These are phyloP conservation scores for Thalpophila matura DNA, from an alignment of 2,888 invertebrate genomes.

Conservation along the genomic window DNA sequence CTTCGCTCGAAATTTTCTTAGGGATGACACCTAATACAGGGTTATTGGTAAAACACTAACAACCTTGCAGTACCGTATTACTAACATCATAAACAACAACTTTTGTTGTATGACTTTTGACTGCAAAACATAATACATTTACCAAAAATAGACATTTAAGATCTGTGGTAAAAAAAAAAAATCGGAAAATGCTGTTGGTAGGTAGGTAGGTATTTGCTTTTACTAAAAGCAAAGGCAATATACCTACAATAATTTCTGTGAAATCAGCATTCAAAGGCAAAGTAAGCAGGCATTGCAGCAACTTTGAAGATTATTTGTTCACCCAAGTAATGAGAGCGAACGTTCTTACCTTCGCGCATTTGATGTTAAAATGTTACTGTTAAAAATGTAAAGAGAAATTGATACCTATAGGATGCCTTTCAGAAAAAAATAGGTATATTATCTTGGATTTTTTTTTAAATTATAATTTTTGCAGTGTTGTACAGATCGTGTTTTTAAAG, in stretches of 20 bases:
- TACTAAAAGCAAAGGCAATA: background rate
- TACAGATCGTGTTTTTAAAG: background rate
- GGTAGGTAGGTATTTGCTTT: background rate
- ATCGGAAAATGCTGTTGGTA: constrained; percentile 8
- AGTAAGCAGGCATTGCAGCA: constrained; percentile 27
- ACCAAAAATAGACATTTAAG: too few species aligned
- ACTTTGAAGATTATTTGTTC: constrained; percentile 38
- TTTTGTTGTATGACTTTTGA: too few species aligned
- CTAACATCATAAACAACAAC: too few species aligned
- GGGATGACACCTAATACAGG: too few species aligned
- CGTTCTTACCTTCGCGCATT: constrained; percentile 15
- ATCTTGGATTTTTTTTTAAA: constrained; percentile 4
- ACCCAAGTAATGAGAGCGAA: constrained; percentile 31
- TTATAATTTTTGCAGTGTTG: background rate
- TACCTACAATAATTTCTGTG: background rate
- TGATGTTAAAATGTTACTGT: constrained; percentile 3
- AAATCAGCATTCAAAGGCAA: constrained; percentile 23
- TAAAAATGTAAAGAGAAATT: constrained; percentile 22
- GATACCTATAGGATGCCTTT: background rate
- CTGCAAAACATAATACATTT: too few species aligned
- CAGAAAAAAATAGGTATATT: background rate
- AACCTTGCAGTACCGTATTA: too few species aligned
- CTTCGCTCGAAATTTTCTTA: too few species aligned
- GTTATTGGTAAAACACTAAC: too few species aligned
- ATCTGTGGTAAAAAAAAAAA: background rate